These are phyloP conservation scores for Onychomys arenicola DNA, from an alignment of 2,797 vertebrate genomes.

Conservation along the genomic window DNA sequence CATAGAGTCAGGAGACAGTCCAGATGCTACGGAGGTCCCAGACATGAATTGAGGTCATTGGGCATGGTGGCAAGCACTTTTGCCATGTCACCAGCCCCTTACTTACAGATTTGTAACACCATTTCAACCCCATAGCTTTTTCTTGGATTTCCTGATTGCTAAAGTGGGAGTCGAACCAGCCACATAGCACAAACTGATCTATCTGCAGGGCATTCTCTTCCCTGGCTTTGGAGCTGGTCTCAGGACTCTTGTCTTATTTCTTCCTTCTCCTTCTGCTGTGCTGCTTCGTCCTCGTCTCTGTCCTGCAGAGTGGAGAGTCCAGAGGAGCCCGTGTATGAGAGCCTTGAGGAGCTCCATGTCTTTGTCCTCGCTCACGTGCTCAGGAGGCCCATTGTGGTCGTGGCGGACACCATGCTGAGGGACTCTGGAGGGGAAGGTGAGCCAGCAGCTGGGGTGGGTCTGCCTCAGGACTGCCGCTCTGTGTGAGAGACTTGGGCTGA, in stretches of 20 bases:
- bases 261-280: neutral
- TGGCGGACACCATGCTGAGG: slow-evolving; percentile 98
- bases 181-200: neutral
- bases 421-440: slow-evolving; percentile 98
- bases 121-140: neutral
- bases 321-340: slow-evolving; percentile 98
- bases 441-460: neutral
- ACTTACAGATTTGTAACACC: neutral
- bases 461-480: neutral
- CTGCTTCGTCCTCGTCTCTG: neutral
- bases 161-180: neutral
- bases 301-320: slow-evolving; percentile 91
- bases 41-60: neutral
- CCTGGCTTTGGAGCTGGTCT: neutral
- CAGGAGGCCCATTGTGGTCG: slow-evolving; percentile 95
- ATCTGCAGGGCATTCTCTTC: neutral
- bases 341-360: slow-evolving; percentile 98
- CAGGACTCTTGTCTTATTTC: slow-evolving; percentile 11
- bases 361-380: slow-evolving; percentile 97
- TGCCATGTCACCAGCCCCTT: neutral
- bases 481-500: neutral
- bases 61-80: neutral
- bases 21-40: neutral
- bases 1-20: neutral
- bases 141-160: slow-evolving; percentile 10